A percentile compares a stretch with the other conserved stretches of the same genome.
These are phyloP conservation scores for Seira sanloemensis DNA, from an alignment of 2,888 invertebrate species.

Conservation along the genomic window DNA sequence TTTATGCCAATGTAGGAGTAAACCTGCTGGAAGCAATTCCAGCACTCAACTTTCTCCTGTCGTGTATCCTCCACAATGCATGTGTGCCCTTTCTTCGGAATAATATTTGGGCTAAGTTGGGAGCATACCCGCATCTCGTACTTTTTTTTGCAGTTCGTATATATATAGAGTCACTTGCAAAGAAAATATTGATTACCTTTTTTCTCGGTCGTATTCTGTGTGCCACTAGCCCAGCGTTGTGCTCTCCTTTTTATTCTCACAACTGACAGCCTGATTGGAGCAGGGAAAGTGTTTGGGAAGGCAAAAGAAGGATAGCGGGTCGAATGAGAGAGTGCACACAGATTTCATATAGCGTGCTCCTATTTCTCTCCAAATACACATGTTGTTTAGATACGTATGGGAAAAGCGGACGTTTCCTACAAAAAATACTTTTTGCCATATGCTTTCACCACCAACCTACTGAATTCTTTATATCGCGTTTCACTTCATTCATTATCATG, in stretches of 20 bases:
- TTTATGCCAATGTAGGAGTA: not conserved
- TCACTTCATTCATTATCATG: slow-evolving; percentile 32
- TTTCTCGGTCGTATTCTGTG: not conserved
- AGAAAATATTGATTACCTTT: slow-evolving; percentile 41
- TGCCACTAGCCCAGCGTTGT: not conserved
- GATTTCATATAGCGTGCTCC: not conserved
- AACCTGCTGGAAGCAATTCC: not conserved
- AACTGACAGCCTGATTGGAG: slow-evolving; percentile 45
- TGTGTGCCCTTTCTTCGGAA: too few species aligned
- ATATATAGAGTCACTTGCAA: slow-evolving; percentile 30
- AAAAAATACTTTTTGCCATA: slow-evolving; percentile 22
- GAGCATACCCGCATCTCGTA: not conserved
- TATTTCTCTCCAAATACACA: not conserved
- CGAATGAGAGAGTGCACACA: slow-evolving; percentile 27
- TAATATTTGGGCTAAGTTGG: too few species aligned
- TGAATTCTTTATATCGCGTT: not conserved
- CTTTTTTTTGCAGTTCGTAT: not conserved
- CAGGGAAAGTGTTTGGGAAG: slow-evolving; percentile 50
- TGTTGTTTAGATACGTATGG: not conserved
- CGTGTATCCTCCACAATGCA: not conserved
- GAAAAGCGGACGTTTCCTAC: not conserved
- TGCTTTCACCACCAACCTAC: slow-evolving; percentile 36
- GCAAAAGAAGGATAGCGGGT: slow-evolving; percentile 39
- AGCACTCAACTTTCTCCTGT: not conserved
- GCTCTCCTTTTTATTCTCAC: not conserved